These are phyloP conservation scores for Magallana ariakensis DNA, from an alignment of 1,140 invertebrate species.

Conservation along the genomic window DNA sequence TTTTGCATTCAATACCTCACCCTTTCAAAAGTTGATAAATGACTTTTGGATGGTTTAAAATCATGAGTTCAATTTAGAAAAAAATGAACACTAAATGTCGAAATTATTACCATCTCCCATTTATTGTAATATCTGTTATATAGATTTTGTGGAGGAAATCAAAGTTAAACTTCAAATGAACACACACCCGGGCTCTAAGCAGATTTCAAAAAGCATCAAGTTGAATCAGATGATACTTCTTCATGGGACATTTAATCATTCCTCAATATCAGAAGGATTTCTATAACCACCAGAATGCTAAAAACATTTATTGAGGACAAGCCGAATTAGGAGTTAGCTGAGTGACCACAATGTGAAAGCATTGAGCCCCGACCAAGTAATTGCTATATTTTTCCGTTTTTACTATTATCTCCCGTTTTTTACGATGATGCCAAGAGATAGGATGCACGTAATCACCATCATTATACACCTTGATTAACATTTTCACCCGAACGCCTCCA, in stretches of 20 bases:
- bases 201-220: neutral
- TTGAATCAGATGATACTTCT: neutral
- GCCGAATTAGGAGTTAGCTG: neutral
- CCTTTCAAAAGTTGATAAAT: slow-evolving; percentile 17
- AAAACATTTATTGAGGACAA: slow-evolving; percentile 14
- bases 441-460: neutral
- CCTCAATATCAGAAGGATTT: neutral
- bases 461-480: slow-evolving; percentile 23
- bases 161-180: neutral
- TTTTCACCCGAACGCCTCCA: slow-evolving; percentile 21
- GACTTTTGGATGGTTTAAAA: slow-evolving; percentile 7
- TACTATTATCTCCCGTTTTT: neutral
- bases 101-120: neutral
- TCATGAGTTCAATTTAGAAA: neutral
- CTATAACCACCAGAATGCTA: neutral
- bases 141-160: neutral
- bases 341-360: slow-evolving; percentile 14
- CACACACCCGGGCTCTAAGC: neutral
- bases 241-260: slow-evolving; percentile 31
- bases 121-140: slow-evolving; percentile 24
- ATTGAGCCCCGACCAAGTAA: neutral
- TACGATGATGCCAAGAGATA: neutral
- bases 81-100: neutral
- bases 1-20: neutral
- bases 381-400: neutral